Conservation (phyloP, 1,140 invertebrate genomes). For the Papilio dardanus region DNA sequence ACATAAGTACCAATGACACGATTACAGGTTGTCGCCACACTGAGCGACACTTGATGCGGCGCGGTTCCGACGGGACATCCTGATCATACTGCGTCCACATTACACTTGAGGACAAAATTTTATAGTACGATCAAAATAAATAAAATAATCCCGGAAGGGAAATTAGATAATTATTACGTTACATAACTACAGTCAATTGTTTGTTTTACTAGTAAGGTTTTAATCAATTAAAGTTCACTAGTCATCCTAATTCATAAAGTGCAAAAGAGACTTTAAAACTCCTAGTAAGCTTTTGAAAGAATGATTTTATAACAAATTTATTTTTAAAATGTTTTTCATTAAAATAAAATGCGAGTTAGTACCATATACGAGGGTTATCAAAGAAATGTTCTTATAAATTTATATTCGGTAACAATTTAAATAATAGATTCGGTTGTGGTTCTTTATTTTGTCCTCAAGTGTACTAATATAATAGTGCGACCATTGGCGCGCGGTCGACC, state of each 20-base stretch:
- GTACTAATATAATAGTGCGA: constrained; percentile 73
- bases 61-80: constrained; percentile 73
- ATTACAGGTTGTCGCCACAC: constrained; percentile 67
- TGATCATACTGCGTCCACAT: constrained; percentile 70
- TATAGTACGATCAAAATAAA: background rate
- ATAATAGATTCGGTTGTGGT: background rate
- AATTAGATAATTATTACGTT: background rate
- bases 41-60: constrained; percentile 44
- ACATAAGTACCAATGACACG: constrained; percentile 55
- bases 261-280: too few relatives aligned
- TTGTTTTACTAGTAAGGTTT: background rate
- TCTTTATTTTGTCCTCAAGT: constrained; percentile 48
- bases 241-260: too few relatives aligned
- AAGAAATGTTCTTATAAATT: background rate
- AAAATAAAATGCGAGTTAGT: background rate
- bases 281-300: too few relatives aligned
- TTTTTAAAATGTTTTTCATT: too few relatives aligned
- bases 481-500: constrained; percentile 73
- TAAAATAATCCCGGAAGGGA: background rate
- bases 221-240: too few relatives aligned
- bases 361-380: too few relatives aligned
- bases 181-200: background rate
- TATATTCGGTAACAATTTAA: background rate
- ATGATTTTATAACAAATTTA: too few relatives aligned
- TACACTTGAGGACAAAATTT: constrained; percentile 52